phyloP scores from a whole-genome alignment of 2,888 invertebrate species.

The Lycaena phlaeas region DNA sequence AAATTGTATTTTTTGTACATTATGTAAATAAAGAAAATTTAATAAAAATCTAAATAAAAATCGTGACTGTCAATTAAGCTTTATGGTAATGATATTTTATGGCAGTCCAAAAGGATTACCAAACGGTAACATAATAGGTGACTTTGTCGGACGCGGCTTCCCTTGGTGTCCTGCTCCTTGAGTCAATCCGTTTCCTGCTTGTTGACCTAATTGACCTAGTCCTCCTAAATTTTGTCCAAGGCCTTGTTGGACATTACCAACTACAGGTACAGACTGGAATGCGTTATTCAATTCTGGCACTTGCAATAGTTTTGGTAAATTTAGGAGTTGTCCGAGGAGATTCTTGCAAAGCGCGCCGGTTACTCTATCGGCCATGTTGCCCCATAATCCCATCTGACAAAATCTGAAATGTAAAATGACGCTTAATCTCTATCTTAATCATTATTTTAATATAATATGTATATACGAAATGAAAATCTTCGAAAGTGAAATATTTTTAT shows the following conservation, averaged over 20 bases:
- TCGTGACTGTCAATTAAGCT: no score
- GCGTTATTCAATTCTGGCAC: constrained; percentile 3
- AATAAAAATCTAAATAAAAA: no score
- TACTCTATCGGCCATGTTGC: constrained; percentile 72
- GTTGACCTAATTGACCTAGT: not conserved
- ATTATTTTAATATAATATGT: not conserved
- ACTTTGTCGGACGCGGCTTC: no score
- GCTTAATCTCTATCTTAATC: not conserved
- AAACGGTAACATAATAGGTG: no score
- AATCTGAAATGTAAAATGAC: constrained; percentile 44
- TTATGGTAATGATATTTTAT: constrained; percentile 1
- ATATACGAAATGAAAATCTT: no score
- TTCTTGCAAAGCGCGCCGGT: constrained; percentile 69
- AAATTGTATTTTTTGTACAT: no score
- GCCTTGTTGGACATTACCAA: not conserved
- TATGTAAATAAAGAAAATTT: no score
- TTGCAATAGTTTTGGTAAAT: constrained; percentile 28
- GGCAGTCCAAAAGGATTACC: constrained; percentile 16
- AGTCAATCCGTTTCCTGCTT: not conserved
- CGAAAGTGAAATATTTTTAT: no score
- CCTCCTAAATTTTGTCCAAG: not conserved
- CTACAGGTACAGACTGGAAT: not conserved
- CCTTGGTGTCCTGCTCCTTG: not conserved
- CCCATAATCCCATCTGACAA: constrained; percentile 81
- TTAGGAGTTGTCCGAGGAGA: constrained; percentile 39